Conservation (phyloP, 2,113 vertebrate genomes). For the Malurus cyaneus region DNA sequence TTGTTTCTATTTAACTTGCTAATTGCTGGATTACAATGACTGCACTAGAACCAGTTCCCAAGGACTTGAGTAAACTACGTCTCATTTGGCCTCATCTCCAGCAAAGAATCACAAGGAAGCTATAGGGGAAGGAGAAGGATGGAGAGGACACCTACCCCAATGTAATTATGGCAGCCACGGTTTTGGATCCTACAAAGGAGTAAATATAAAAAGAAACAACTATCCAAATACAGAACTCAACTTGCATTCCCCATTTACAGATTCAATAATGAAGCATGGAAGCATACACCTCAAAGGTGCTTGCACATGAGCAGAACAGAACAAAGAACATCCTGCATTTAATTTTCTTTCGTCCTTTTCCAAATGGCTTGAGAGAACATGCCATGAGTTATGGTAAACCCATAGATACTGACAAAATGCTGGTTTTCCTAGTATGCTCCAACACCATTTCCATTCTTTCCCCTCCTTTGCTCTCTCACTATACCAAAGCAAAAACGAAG, state of each 20-base stretch:
- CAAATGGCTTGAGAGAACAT: neutral
- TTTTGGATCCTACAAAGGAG: neutral
- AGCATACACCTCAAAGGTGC: neutral
- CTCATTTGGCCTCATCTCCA: neutral
- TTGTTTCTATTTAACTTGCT: neutral
- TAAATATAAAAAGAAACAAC: neutral
- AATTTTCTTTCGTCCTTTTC: neutral
- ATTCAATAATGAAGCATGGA: neutral
- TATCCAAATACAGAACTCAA: neutral
- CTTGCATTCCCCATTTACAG: neutral
- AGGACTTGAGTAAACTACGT: neutral
- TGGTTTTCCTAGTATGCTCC: neutral
- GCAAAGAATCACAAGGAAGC: neutral
- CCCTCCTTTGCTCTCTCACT: neutral
- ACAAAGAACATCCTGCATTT: neutral
- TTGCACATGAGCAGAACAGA: neutral
- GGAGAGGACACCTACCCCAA: neutral
- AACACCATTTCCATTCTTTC: neutral
- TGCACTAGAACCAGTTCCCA: neutral
- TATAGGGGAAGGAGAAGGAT: neutral
- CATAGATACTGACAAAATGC: neutral
- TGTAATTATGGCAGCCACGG: neutral
- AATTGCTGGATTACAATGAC: neutral
- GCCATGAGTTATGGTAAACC: neutral
- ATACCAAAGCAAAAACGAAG: neutral